Percentiles rank a stretch among this genome's conserved stretches.
phyloP scores from a whole-genome alignment of 2,113 vertebrate genomes.

The Brienomyrus longianalis region DNA sequence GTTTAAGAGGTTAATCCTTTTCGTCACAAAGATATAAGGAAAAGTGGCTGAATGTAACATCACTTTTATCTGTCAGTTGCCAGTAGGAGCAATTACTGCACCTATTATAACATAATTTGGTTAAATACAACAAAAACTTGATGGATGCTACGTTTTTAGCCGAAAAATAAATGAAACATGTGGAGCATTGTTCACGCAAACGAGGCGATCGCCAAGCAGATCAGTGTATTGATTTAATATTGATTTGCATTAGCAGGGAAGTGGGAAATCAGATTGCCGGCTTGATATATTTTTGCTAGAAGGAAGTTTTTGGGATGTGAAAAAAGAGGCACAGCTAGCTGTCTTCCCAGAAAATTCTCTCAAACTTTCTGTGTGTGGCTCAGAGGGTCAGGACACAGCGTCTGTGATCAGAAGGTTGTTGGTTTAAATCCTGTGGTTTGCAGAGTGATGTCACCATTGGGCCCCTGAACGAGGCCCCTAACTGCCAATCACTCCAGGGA shows the following conservation, averaged over 20 bases:
- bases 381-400: neutral
- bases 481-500: neutral
- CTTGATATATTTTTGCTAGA: neutral
- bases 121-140: neutral
- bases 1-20: conserved; percentile 7
- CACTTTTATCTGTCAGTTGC: conserved; percentile 16
- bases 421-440: neutral
- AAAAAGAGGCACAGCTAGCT: neutral
- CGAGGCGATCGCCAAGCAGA: neutral
- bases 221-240: neutral
- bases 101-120: neutral
- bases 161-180: conserved; percentile 7
- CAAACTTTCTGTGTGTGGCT: neutral
- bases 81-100: conserved; percentile 12
- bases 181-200: neutral
- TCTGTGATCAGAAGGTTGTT: neutral
- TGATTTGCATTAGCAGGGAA: neutral
- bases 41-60: neutral
- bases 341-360: neutral
- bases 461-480: no score
- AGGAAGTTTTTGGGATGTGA: neutral
- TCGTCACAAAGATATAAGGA: neutral
- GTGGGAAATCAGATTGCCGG: neutral
- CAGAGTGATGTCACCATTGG: neutral
- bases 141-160: neutral